Evolutionary conservation across 2,888 invertebrate genomes (phyloP).

Genomic region (Nomada goodeniana): DNA sequence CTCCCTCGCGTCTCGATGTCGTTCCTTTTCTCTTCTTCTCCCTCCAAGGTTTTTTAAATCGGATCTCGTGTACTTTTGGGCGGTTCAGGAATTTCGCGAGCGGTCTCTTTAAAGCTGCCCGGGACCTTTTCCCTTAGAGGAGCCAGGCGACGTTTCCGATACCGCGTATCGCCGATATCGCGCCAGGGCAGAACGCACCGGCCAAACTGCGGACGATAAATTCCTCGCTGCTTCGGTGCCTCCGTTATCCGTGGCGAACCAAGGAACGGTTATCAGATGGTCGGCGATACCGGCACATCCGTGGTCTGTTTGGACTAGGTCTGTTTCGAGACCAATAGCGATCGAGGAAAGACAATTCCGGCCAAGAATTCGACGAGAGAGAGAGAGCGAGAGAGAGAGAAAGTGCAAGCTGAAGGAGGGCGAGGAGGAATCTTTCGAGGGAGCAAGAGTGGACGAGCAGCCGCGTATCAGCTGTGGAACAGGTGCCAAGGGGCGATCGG

Average conservation of each 20-base stretch:
- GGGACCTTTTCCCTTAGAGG: neutral
- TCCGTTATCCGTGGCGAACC: too few species aligned
- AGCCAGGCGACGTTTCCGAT: neutral
- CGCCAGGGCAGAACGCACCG: too few species aligned
- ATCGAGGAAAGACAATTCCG: neutral
- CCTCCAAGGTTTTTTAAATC: conserved; percentile 4
- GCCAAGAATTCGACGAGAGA: neutral
- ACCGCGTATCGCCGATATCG: neutral
- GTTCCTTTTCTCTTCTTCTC: neutral
- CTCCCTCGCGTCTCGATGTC: neutral
- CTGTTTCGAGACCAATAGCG: too few species aligned
- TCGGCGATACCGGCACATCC: too few species aligned
- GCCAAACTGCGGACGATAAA: neutral
- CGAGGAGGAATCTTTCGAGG: conserved; percentile 35
- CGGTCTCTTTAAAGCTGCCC: conserved; percentile 17
- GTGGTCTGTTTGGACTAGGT: too few species aligned
- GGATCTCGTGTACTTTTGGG: conserved; percentile 3
- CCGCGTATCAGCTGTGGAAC: conserved; percentile 83
- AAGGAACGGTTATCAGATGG: too few species aligned
- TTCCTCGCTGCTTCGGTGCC: too few species aligned
- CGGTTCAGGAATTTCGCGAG: conserved; percentile 17
- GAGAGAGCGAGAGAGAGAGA: neutral
- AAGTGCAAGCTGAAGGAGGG: neutral
- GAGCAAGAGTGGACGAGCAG: conserved; percentile 67
- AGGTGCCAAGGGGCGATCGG: conserved; percentile 78